Evolutionary conservation across 2,797 vertebrate species (phyloP).

Genomic region (Helarctos malayanus): DNA sequence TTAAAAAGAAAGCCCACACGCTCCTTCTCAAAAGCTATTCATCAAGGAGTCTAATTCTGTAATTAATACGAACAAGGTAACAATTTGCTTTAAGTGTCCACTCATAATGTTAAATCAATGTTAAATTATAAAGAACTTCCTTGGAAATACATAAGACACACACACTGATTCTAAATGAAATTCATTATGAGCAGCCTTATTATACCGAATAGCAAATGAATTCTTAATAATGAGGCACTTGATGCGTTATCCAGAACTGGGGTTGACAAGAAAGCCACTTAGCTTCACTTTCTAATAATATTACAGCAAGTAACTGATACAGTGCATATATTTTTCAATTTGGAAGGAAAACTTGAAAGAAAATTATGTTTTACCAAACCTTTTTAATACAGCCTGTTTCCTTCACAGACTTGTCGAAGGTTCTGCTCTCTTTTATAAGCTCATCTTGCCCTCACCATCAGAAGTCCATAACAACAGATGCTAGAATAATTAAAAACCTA

Average conservation of each 20-base stretch:
- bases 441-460: conserved; percentile 43
- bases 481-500: conserved; percentile 85
- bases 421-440: conserved; percentile 66
- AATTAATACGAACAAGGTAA: conserved; percentile 83
- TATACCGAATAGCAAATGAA: conserved; percentile 83
- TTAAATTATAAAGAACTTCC: conserved; percentile 84
- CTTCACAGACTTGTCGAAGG: background rate
- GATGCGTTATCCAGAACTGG: conserved; percentile 76
- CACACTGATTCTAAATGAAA: conserved; percentile 85
- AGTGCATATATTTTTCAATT: conserved; percentile 51
- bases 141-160: conserved; percentile 80
- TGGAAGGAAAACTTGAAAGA: conserved; percentile 68
- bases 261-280: conserved; percentile 81
- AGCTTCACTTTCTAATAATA: conserved; percentile 73
- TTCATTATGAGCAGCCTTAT: conserved; percentile 84
- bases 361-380: conserved; percentile 28
- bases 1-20: conserved; percentile 67
- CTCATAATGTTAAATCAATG: conserved; percentile 84
- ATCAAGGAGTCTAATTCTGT: conserved; percentile 81
- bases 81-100: conserved; percentile 83
- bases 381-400: conserved; percentile 40
- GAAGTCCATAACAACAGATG: conserved; percentile 78
- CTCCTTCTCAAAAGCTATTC: conserved; percentile 73
- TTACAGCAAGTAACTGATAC: conserved; percentile 65
- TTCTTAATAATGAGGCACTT: conserved; percentile 84